Evolutionary conservation across 2,113 vertebrate species (phyloP), one percentile per base, ranked within the genome.

Genomic region (Spermophilus dauricus): DNA sequence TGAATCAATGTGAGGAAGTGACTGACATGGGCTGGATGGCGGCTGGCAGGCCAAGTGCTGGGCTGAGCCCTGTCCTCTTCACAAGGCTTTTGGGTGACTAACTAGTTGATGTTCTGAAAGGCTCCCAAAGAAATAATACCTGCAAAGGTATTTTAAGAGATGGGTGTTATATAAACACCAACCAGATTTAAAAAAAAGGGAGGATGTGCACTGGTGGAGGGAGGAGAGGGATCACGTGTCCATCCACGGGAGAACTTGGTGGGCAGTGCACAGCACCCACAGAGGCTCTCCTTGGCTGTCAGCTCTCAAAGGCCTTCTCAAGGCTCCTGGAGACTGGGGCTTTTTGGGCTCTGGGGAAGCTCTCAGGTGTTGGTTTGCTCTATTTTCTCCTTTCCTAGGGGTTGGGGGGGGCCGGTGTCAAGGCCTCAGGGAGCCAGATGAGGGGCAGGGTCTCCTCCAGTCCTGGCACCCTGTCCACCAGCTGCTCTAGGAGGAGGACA

Each of bases 221-320:
- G 24, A 76, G 7, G 34, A 26, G 42, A 69, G 83, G 69, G 37
- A 1, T 28, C 76, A 13, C 0, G 1, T 3, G 18, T 51, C 24
- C 0, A 1, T 13, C 30, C 0, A 0, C 0, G 0, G 2, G 77
- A 0, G 2, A 22, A 37, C 2, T 13, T 18, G 20, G 69, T 3
- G 24, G 56, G 75, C 18, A 14, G 70, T 8, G 65, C 4, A 9
- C 5, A 0, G 93, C 3, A 9, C 14, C 3, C 18, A 70, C 22
- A 2, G 0, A 2, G 16, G 24, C 20, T 7, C 16, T 24, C 24
- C 56, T 4, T 0, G 2, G 63, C 24, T 72, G 24, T 53, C 24
- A 11, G 22, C 32, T 86, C 24, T 11, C 65, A 0, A 1, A 37
- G 30, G 61, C 45, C 5, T 24, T 78, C 16, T 58, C 1, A 3